Base-by-base conservation (phyloP, 1,140 invertebrate genomes). In the Popillia japonica region DNA sequence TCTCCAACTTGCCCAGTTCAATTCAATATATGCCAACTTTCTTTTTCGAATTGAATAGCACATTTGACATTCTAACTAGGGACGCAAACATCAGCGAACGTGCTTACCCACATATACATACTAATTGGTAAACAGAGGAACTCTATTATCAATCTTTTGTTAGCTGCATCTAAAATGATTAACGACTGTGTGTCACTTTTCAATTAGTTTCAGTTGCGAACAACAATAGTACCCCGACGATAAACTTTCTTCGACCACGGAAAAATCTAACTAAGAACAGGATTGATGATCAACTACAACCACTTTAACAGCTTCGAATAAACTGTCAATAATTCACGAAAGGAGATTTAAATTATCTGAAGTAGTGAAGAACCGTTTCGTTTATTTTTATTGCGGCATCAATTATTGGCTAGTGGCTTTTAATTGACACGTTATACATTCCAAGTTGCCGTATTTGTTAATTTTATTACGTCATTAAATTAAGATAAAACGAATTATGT, bases 51-150 rank as follows among this genome's bases (percentile, higher is more conserved):
- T 6, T 20, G 22, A 34, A 68, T 68, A 22, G 61, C 61, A 68
- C 22, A 14, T 68, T 68, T 68, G 23, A 68, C 11, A 27, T 23
- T 68, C 61, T 68, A 68, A 68, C 61, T 7, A 68, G 61, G 8
- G 27, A 68, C 27, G 7, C 61, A 68, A 68, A 68, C 27, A 68
- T 34, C 27, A 68, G 11, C 61, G 27, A 34, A 68, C 61, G 61
- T 68, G 27, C 20, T 68, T 68, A 68, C 22, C 61, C 10, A 68
- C 22, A 68, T 68, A 68, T 34, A 22, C 61, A 23, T 34, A 68
- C 3, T 68, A 68, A 68, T 68, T 68, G 61, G 61, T 8, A 68
- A 68, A 68, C 61, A 68, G 61, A 68, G 61, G n/a, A 68, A 68
- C 20, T 68, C 61, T 68, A 34, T 68, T 68, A 68, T 34, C 27